Conservation (phyloP, 2,797 vertebrate species). For the Fratercula arctica region DNA sequence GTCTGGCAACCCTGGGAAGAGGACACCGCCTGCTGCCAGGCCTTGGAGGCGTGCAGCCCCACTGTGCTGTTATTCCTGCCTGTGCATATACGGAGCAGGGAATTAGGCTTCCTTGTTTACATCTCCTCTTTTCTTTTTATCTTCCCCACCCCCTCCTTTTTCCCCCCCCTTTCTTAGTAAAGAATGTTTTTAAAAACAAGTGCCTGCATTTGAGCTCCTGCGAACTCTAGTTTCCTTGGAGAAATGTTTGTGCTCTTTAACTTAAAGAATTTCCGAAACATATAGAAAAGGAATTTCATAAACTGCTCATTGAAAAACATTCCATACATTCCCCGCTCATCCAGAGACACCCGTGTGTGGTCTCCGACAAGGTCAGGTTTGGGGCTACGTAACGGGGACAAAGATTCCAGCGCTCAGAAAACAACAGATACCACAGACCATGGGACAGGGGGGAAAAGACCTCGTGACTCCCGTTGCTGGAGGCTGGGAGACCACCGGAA, state of each 20-base stretch:
- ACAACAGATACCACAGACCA: constrained; percentile 60
- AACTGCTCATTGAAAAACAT: constrained; percentile 75
- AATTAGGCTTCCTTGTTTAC: constrained; percentile 66
- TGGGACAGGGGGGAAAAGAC: constrained; percentile 1
- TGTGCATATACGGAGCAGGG: not conserved
- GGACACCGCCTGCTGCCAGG: constrained; percentile 14
- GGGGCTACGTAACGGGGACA: constrained; percentile 64
- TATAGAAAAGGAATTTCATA: constrained; percentile 77
- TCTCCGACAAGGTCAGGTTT: constrained; percentile 73
- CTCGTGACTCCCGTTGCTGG: constrained; percentile 39
- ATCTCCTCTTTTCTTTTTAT: constrained; percentile 65
- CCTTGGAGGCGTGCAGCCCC: not conserved
- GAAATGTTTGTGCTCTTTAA: constrained; percentile 60
- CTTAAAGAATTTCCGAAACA: constrained; percentile 70
- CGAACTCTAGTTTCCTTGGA: constrained; percentile 64
- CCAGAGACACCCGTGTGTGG: constrained; percentile 76
- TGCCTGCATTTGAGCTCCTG: constrained; percentile 46
- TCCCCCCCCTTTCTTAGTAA: not conserved
- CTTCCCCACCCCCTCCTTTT: constrained; percentile 1
- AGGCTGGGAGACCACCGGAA: constrained; percentile 61
- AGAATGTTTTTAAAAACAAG: constrained; percentile 71
- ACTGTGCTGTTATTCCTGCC: constrained; percentile 20
- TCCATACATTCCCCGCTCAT: constrained; percentile 75
- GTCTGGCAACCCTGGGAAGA: not conserved
- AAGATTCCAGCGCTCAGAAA: constrained; percentile 63